Evolutionary conservation across 92 coral and sea anemone species (phyloP).

Genomic region (Micromussa lordhowensis): DNA sequence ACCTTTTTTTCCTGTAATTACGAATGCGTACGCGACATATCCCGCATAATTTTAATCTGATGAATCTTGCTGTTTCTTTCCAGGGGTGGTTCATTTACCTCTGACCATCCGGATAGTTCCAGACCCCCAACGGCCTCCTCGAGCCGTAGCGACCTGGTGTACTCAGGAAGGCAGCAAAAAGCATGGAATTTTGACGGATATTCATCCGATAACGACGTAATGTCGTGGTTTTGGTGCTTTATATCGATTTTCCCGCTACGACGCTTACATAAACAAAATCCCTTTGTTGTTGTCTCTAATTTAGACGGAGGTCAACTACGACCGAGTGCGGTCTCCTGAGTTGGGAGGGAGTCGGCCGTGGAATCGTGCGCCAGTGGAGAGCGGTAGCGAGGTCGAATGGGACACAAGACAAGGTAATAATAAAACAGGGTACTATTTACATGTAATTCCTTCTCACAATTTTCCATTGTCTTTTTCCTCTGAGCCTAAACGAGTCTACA

Average conservation of each 20-base stretch:
- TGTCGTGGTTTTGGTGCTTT: background rate
- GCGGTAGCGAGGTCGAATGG: slow-evolving; percentile 82
- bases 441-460: too few relatives aligned
- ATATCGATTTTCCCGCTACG: background rate
- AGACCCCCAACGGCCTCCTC: slow-evolving; percentile 82
- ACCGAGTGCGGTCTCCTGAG: slow-evolving; percentile 63
- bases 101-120: slow-evolving; percentile 59
- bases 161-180: slow-evolving; percentile 54
- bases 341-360: slow-evolving; percentile 74
- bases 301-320: slow-evolving; percentile 66
- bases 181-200: slow-evolving; percentile 64
- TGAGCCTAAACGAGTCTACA: too few relatives aligned
- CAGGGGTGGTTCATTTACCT: slow-evolving; percentile 49
- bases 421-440: too few relatives aligned
- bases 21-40: background rate
- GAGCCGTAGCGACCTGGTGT: slow-evolving; percentile 75
- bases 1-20: too few relatives aligned
- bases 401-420: slow-evolving; percentile 63
- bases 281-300: background rate
- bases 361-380: slow-evolving; percentile 74
- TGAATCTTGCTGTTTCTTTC: background rate
- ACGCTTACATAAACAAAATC: background rate
- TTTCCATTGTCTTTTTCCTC: background rate
- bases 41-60: background rate
- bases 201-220: slow-evolving; percentile 92